Conservation (phyloP, 2,888 invertebrate genomes). For the Hirtodrosophila alboralis region DNA sequence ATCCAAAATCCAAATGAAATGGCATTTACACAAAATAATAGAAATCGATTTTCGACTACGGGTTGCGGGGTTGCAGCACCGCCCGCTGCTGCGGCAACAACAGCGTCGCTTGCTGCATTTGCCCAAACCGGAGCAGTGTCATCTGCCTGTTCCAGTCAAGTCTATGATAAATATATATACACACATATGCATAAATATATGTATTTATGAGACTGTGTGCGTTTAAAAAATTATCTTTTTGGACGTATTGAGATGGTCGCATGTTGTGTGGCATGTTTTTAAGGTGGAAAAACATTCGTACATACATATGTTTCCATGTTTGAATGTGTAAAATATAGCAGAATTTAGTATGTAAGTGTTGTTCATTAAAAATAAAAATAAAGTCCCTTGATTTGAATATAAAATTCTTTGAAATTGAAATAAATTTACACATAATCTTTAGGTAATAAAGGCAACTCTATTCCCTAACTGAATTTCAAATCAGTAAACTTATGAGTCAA, state of each 20-base stretch:
- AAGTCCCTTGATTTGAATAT: too few species aligned
- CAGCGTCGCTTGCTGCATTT: slow-evolving; percentile 39
- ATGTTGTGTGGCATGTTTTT: slow-evolving; percentile 61
- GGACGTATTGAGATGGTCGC: slow-evolving; percentile 44
- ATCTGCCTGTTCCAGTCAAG: slow-evolving; percentile 54
- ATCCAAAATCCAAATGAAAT: slow-evolving; percentile 71
- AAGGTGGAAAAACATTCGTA: slow-evolving; percentile 56
- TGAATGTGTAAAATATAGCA: slow-evolving; percentile 8
- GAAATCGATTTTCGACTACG: slow-evolving; percentile 69
- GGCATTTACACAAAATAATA: slow-evolving; percentile 70
- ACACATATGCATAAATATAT: slow-evolving; percentile 12
- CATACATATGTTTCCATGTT: slow-evolving; percentile 29
- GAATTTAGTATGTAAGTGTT: background rate
- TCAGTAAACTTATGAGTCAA: too few species aligned
- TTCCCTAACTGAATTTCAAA: too few species aligned
- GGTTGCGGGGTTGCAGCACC: slow-evolving; percentile 45
- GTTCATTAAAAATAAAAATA: too few species aligned
- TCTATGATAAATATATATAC: slow-evolving; percentile 26
- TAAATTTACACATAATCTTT: too few species aligned
- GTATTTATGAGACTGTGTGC: slow-evolving; percentile 31
- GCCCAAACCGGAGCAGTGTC: slow-evolving; percentile 69
- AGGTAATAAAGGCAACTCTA: too few species aligned
- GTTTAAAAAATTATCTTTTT: slow-evolving; percentile 56
- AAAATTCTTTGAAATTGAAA: too few species aligned
- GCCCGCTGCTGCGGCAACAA: slow-evolving; percentile 41